Base-by-base conservation (phyloP, 2,888 invertebrate genomes). In the Diploptera punctata region DNA sequence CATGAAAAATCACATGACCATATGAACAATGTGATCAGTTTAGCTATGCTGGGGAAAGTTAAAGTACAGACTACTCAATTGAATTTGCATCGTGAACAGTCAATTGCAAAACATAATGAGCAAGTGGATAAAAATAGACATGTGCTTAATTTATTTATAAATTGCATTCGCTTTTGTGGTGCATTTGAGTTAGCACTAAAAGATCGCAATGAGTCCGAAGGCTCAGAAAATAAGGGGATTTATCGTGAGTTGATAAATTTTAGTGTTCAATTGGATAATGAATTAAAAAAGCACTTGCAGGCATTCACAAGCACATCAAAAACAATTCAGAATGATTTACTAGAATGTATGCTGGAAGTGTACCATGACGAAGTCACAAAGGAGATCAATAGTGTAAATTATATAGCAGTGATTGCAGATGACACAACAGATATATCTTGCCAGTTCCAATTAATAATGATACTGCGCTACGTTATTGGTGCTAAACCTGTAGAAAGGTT, bases 91-190 rank as follows among this genome's bases (percentile, higher is more conserved):
- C 67, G 49, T 65, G 57, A 73, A 69, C 47, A 29, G 24, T 62
- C 70, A 54, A 77, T 77, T 9, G 9, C 68, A 60, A 69, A 75
- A 47, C 68, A 76, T 52, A 78, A 77, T 43, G 72, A 74, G 68
- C 29, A 77, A 44, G 78, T 80, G 18, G 72, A 47, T 60, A 74
- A 77, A 74, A 78, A 78, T 62, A 74, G 78, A 67, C 74, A 76
- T 43, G 73, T 78, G 44, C 74, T 79, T 70, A 73, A 76, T 1
- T 78, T 77, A 77, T 76, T 80, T 62, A 79, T 80, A 18, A 72
- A 79, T 61, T 80, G 78, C 73, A 77, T 81, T 19, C 77, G 79
- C 68, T 80, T 80, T 77, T 81, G 79, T 77, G 78, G 78, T 5
- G 76, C 74, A n/a, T 80, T 79, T 74, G 79, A 81, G 75, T 67